A percentile compares a stretch with the other conserved stretches of the same genome.
Conservation (phyloP, 2,888 invertebrate genomes). For the Cataglyphis livida region DNA sequence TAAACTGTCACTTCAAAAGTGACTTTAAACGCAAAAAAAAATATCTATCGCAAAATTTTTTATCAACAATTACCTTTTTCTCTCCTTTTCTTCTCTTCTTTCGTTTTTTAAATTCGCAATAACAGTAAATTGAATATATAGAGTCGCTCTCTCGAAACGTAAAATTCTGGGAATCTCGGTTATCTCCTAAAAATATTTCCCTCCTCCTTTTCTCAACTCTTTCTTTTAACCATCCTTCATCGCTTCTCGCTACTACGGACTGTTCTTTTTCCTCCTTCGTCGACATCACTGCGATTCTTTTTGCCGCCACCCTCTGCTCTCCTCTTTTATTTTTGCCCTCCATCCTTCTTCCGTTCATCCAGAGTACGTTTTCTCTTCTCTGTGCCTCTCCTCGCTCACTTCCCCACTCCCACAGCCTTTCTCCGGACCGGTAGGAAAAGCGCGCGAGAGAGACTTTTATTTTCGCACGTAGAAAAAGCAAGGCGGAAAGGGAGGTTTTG, state of each 20-base stretch:
- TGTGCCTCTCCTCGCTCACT: slow-evolving; percentile 2
- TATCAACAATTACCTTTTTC: background rate
- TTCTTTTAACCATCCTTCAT: slow-evolving; percentile 62
- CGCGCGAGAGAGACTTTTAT: slow-evolving; percentile 76
- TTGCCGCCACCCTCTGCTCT: slow-evolving; percentile 59
- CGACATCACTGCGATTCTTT: slow-evolving; percentile 61
- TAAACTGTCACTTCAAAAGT: too few species aligned
- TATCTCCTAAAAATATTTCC: background rate
- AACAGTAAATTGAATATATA: background rate
- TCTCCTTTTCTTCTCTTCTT: too few species aligned
- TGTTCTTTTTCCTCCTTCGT: slow-evolving; percentile 63
- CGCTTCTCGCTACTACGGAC: slow-evolving; percentile 57
- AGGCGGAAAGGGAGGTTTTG: slow-evolving; percentile 77
- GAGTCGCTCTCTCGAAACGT: background rate
- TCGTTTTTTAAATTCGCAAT: background rate
- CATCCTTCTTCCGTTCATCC: slow-evolving; percentile 40
- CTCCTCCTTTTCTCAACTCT: slow-evolving; percentile 42
- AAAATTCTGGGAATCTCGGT: slow-evolving; percentile 45
- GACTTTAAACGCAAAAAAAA: background rate
- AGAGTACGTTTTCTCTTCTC: slow-evolving; percentile 29
- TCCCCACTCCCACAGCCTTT: slow-evolving; percentile 58
- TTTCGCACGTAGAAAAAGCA: slow-evolving; percentile 78
- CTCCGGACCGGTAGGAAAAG: slow-evolving; percentile 68
- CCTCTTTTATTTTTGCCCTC: slow-evolving; percentile 74
- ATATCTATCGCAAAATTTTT: background rate